These are phyloP conservation scores for Tipula helvola DNA, from an alignment of 2,888 invertebrate genomes.

Conservation along the genomic window DNA sequence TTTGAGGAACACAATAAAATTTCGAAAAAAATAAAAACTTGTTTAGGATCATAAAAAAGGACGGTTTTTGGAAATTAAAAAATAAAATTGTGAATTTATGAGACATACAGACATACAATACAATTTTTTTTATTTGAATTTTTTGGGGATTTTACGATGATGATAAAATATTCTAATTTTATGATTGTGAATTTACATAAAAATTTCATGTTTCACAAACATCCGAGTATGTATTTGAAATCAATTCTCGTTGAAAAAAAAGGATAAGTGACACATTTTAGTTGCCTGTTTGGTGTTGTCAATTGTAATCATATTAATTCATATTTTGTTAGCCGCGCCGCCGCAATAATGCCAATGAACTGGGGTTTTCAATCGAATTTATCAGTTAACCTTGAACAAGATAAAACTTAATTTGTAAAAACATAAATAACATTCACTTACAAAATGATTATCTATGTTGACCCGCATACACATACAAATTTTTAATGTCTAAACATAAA, in stretches of 20 bases:
- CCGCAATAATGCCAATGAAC: not conserved
- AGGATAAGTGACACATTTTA: not conserved
- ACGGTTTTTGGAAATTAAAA: not conserved
- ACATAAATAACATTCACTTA: not conserved
- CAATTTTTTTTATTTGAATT: not conserved
- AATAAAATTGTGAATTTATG: not conserved
- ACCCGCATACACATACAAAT: not conserved
- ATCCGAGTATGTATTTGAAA: not conserved
- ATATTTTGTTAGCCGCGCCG: not conserved
- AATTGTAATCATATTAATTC: not conserved
- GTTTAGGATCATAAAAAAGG: not conserved
- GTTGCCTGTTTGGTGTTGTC: not conserved
- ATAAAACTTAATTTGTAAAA: not conserved
- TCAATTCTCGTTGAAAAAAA: not conserved
- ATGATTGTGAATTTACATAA: not conserved
- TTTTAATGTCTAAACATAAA: not conserved
- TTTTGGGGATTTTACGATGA: not conserved
- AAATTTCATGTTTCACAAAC: not conserved
- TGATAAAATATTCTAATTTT: not conserved
- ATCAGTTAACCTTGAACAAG: not conserved
- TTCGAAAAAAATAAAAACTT: not conserved
- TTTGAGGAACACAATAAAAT: not conserved
- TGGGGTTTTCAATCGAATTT: not conserved
- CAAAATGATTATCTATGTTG: not conserved
- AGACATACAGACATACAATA: not conserved